Evolutionary conservation across 2,888 invertebrate species (phyloP).

Genomic region (Nesidiocoris tenuis): DNA sequence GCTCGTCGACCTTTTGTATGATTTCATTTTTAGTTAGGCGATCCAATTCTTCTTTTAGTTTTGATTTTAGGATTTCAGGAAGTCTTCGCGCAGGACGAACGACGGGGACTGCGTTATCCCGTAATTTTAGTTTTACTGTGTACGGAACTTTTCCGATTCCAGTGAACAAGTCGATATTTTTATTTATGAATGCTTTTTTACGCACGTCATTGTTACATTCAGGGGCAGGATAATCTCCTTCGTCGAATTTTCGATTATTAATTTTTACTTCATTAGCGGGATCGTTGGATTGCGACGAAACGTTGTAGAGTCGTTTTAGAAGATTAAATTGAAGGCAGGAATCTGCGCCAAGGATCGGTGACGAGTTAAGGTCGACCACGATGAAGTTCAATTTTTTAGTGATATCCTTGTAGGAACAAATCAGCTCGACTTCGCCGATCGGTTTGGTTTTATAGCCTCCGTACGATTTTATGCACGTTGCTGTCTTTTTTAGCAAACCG

Average conservation of each 20-base stretch:
- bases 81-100: not conserved
- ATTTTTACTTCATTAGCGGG: not conserved
- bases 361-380: not conserved
- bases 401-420: constrained; percentile 10
- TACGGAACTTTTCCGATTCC: constrained; percentile 8
- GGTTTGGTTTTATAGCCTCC: not conserved
- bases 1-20: too few relatives aligned
- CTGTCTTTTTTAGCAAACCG: not conserved
- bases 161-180: constrained; percentile 7
- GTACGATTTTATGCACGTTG: not conserved
- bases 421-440: constrained; percentile 1
- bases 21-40: not conserved
- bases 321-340: constrained; percentile 8
- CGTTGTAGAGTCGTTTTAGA: not conserved
- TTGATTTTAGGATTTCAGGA: not conserved
- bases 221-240: not conserved
- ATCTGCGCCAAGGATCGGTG: not conserved
- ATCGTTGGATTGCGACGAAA: not conserved
- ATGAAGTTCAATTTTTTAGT: not conserved
- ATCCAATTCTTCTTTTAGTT: constrained; percentile 12
- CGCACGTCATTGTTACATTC: not conserved
- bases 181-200: not conserved
- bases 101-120: constrained; percentile 11
- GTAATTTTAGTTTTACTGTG: not conserved
- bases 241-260: constrained; percentile 5